These are phyloP conservation scores for Coranthus polyacanthus DNA, from an alignment of 2,797 vertebrate genomes.

Conservation along the genomic window DNA sequence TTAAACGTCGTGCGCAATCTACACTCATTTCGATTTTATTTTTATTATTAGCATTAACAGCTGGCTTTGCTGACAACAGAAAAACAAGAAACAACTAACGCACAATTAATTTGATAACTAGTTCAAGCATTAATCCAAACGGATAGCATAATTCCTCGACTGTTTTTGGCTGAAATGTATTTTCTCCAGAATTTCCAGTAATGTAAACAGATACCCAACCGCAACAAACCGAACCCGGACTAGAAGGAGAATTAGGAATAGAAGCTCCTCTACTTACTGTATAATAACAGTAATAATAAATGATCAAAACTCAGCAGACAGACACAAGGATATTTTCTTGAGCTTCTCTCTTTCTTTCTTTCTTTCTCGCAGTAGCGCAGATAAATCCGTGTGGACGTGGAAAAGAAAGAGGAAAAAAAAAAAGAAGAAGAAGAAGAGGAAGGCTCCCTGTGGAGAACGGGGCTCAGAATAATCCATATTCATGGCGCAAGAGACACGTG, in stretches of 20 bases:
- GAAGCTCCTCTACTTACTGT: slow-evolving; percentile 33
- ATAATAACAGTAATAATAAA: slow-evolving; percentile 38
- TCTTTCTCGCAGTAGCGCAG: slow-evolving; percentile 39
- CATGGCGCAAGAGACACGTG: slow-evolving; percentile 77
- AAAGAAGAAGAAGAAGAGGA: slow-evolving; percentile 51
- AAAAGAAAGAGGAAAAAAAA: slow-evolving; percentile 49
- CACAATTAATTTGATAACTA: too few species aligned
- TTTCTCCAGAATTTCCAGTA: too few species aligned
- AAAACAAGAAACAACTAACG: too few species aligned
- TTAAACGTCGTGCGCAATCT: too few species aligned
- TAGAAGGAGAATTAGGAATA: not conserved
- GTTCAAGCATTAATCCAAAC: too few species aligned
- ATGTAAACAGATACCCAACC: too few species aligned
- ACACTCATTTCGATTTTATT: too few species aligned
- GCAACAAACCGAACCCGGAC: too few species aligned
- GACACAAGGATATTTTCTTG: slow-evolving; percentile 31
- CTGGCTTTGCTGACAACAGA: too few species aligned
- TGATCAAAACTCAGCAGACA: slow-evolving; percentile 49
- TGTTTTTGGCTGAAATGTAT: too few species aligned
- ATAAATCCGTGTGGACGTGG: slow-evolving; percentile 61
- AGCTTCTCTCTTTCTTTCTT: slow-evolving; percentile 1
- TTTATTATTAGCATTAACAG: too few species aligned
- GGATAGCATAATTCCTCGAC: too few species aligned
- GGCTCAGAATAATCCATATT: slow-evolving; percentile 77
- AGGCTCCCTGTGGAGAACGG: slow-evolving; percentile 70